phyloP scores from a whole-genome alignment of 2,113 vertebrate genomes.

The Eleginops maclovinus region DNA sequence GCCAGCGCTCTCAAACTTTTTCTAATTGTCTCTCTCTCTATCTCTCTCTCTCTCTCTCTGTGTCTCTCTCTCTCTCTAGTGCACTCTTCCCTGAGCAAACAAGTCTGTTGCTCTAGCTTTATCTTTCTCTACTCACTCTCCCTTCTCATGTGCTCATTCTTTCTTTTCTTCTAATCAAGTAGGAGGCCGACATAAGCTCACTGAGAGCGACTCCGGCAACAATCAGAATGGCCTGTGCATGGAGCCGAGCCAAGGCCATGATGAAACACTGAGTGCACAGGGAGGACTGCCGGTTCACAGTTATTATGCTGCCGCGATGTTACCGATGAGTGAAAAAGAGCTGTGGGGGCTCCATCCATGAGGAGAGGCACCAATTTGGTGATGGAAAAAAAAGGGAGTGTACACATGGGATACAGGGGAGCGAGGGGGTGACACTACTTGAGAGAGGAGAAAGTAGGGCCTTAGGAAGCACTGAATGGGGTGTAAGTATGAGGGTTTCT shows the following conservation, averaged over 20 bases:
- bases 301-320: slow-evolving; percentile 66
- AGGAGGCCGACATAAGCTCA: slow-evolving; percentile 53
- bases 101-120: slow-evolving; percentile 35
- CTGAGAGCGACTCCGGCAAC: slow-evolving; percentile 56
- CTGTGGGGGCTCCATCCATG: slow-evolving; percentile 28
- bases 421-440: slow-evolving; percentile 26
- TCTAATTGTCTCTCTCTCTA: slow-evolving; percentile 24
- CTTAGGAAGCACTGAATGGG: slow-evolving; percentile 10
- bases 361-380: slow-evolving; percentile 41
- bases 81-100: slow-evolving; percentile 37
- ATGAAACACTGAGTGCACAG: slow-evolving; percentile 73
- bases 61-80: slow-evolving; percentile 12
- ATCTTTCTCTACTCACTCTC: slow-evolving; percentile 28
- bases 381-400: slow-evolving; percentile 15
- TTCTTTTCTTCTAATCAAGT: slow-evolving; percentile 64
- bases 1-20: slow-evolving; percentile 37
- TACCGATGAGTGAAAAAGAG: slow-evolving; percentile 57
- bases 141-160: slow-evolving; percentile 30
- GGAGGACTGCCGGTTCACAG: slow-evolving; percentile 69
- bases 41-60: slow-evolving; percentile 22
- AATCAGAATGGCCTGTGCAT: slow-evolving; percentile 55
- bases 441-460: slow-evolving; percentile 53
- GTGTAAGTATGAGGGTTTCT: slow-evolving; percentile 42
- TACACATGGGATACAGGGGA: slow-evolving; percentile 16
- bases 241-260: slow-evolving; percentile 48